Conservation (phyloP, 2,888 invertebrate genomes). For the Dryadula phaetusa region DNA sequence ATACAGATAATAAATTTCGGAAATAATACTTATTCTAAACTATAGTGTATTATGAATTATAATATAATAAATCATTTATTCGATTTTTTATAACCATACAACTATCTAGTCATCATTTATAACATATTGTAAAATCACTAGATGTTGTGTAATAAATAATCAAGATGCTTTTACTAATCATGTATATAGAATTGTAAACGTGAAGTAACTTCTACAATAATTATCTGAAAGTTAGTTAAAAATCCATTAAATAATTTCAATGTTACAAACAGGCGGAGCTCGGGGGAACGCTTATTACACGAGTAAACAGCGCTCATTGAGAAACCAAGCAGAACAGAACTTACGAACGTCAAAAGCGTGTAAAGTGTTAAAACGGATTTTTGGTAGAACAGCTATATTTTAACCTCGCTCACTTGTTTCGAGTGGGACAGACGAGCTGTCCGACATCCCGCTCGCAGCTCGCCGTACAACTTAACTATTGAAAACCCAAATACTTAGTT, state of each 20-base stretch:
- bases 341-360: slow-evolving; percentile 33
- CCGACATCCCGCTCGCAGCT: slow-evolving; percentile 54
- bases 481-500: slow-evolving; percentile 72
- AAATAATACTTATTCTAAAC: no score
- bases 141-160: slow-evolving; percentile 34
- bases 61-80: neutral
- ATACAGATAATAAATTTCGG: no score
- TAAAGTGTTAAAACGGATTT: slow-evolving; percentile 31
- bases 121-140: slow-evolving; percentile 26
- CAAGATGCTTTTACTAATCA: neutral
- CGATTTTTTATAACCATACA: neutral
- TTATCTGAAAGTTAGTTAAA: neutral
- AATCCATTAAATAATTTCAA: neutral
- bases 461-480: slow-evolving; percentile 61
- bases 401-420: slow-evolving; percentile 28
- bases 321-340: slow-evolving; percentile 40
- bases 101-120: neutral
- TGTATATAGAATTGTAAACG: neutral
- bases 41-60: no score
- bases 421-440: slow-evolving; percentile 40
- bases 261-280: neutral
- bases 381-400: slow-evolving; percentile 34
- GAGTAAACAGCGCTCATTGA: slow-evolving; percentile 22
- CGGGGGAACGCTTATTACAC: slow-evolving; percentile 10
- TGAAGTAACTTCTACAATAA: neutral